Percentiles rank a stretch among this genome's conserved stretches.
Conservation (phyloP, 2,888 invertebrate genomes). For the Chymomyza fuscimana region DNA sequence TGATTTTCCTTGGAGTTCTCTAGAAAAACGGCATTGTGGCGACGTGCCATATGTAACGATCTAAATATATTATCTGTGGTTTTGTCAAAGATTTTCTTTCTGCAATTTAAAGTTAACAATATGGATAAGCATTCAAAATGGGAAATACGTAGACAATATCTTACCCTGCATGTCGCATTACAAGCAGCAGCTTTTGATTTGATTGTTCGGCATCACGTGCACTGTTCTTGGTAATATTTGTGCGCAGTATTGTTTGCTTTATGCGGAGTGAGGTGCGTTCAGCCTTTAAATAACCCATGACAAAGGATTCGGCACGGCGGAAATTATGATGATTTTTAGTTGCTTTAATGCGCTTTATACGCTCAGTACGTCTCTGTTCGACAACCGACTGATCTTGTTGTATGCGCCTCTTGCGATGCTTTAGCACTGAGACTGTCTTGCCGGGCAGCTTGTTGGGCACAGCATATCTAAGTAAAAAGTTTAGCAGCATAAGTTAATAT, state of each 20-base stretch:
- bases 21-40: conserved; percentile 77
- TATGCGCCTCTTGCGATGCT: conserved; percentile 79
- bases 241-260: conserved; percentile 66
- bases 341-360: conserved; percentile 67
- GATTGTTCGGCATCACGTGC: conserved; percentile 56
- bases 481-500: background rate
- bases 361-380: conserved; percentile 72
- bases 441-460: conserved; percentile 79
- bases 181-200: conserved; percentile 76
- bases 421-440: conserved; percentile 78
- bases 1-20: conserved; percentile 77
- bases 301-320: conserved; percentile 78
- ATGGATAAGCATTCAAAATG: background rate
- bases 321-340: conserved; percentile 74
- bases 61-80: conserved; percentile 75
- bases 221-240: conserved; percentile 60
- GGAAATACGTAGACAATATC: background rate
- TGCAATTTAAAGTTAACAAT: conserved; percentile 20
- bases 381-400: conserved; percentile 74
- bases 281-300: conserved; percentile 77
- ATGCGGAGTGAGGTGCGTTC: conserved; percentile 77
- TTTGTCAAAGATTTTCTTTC: conserved; percentile 77
- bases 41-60: conserved; percentile 63
- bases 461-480: conserved; percentile 71
- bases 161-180: conserved; percentile 78